These are phyloP conservation scores for Oreortyx pictus DNA, from an alignment of 2,797 vertebrate genomes.

Conservation along the genomic window DNA sequence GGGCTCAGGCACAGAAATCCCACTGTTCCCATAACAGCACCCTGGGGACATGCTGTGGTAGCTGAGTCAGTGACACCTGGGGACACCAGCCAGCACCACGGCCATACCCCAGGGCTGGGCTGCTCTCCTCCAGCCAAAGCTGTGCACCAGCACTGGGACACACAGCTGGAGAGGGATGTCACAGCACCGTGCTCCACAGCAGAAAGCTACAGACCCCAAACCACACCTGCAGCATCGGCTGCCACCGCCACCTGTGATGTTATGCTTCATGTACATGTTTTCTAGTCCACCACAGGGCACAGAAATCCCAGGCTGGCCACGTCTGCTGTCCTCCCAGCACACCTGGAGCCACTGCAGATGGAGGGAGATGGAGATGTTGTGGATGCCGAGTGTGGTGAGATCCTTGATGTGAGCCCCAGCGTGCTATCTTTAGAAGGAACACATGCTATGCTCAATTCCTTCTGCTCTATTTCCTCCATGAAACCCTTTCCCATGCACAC, in stretches of 20 bases:
- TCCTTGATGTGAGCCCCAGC: slow-evolving; percentile 10
- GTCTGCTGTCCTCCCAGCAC: fast-evolving
- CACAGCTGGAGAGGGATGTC: not conserved
- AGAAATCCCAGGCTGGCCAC: not conserved
- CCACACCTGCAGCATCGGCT: not conserved
- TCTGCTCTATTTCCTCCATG: slow-evolving; percentile 66
- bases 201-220: not conserved
- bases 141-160: fast-evolving
- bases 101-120: not conserved
- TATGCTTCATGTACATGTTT: fast-evolving
- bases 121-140: not conserved
- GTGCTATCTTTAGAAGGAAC: slow-evolving; percentile 65
- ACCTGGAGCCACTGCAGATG: fast-evolving
- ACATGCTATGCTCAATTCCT: slow-evolving; percentile 59
- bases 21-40: fast-evolving
- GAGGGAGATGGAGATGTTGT: not conserved
- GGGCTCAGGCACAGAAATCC: fast-evolving
- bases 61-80: fast-evolving
- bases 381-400: not conserved
- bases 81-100: fast-evolving
- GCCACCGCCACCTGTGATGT: fast-evolving
- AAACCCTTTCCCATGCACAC: not conserved
- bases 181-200: fast-evolving
- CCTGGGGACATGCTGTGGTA: fast-evolving
- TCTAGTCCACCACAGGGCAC: not conserved